Evolutionary conservation across 2,113 vertebrate genomes (phyloP).

Genomic region (Dicerorhinus sumatrensis): DNA sequence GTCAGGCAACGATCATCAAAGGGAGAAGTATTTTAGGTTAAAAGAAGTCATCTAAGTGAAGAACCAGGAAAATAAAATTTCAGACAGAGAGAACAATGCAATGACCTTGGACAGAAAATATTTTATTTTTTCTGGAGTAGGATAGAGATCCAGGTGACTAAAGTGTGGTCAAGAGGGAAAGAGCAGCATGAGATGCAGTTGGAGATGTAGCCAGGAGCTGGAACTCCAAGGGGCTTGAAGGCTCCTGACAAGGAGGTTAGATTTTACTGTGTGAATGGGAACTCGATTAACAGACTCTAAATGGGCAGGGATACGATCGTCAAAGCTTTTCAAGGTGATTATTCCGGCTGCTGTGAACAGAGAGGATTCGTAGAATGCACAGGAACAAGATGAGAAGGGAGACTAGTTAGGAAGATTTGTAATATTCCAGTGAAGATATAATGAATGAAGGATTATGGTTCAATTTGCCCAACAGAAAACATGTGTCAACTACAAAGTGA

Average conservation of each 20-base stretch:
- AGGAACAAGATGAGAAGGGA: neutral
- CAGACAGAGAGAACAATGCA: neutral
- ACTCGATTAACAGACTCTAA: neutral
- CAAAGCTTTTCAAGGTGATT: neutral
- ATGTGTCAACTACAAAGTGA: neutral
- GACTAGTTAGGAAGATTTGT: neutral
- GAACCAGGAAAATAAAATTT: neutral
- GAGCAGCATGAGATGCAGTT: neutral
- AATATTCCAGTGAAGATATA: neutral
- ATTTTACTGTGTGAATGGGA: neutral
- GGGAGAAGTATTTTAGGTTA: neutral
- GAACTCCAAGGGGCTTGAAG: neutral
- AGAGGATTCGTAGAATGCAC: neutral
- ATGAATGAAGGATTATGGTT: neutral
- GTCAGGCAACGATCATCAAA: neutral
- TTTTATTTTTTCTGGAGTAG: neutral
- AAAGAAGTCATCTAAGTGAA: neutral
- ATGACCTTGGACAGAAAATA: neutral
- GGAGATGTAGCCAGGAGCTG: neutral
- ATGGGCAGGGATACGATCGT: neutral
- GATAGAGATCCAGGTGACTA: neutral
- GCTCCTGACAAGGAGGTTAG: neutral
- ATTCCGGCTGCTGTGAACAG: neutral
- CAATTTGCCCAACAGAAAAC: neutral
- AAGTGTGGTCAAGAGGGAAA: neutral